Evolutionary conservation across 2,797 vertebrate species (phyloP).

Genomic region (Pogonophryne albipinna): DNA sequence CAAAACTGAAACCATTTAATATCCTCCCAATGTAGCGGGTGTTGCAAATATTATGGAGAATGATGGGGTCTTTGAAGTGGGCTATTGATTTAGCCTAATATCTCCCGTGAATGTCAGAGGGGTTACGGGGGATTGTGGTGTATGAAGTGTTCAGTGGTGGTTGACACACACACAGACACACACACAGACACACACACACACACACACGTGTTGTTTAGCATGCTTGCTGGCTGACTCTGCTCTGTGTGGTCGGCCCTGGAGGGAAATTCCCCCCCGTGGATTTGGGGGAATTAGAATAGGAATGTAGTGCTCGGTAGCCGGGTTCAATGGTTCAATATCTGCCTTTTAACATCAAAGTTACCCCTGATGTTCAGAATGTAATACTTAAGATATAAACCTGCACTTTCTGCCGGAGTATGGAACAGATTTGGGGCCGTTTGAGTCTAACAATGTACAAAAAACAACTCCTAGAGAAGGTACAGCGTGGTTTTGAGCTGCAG

Average conservation of each 20-base stretch:
- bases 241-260: conserved; percentile 50
- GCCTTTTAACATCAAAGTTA: conserved; percentile 72
- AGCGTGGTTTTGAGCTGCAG: not conserved
- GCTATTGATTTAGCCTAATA: conserved; percentile 72
- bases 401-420: conserved; percentile 40
- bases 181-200: conserved; percentile 17
- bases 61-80: conserved; percentile 71
- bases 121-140: conserved; percentile 55
- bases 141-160: conserved; percentile 47
- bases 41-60: conserved; percentile 61
- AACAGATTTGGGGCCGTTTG: conserved; percentile 40
- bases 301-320: conserved; percentile 70
- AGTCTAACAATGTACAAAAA: conserved; percentile 13
- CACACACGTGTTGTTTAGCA: conserved; percentile 19
- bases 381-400: conserved; percentile 60
- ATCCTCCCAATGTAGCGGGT: conserved; percentile 62
- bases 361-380: conserved; percentile 55
- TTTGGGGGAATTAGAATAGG: conserved; percentile 75
- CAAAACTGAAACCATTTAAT: conserved; percentile 62
- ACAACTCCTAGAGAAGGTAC: conserved; percentile 7
- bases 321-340: conserved; percentile 73
- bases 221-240: conserved; percentile 35
- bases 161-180: conserved; percentile 26
- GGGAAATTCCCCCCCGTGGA: conserved; percentile 61
- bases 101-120: conserved; percentile 58